Base-by-base conservation (phyloP, 2,888 invertebrate species). In the Anorthoa munda region DNA sequence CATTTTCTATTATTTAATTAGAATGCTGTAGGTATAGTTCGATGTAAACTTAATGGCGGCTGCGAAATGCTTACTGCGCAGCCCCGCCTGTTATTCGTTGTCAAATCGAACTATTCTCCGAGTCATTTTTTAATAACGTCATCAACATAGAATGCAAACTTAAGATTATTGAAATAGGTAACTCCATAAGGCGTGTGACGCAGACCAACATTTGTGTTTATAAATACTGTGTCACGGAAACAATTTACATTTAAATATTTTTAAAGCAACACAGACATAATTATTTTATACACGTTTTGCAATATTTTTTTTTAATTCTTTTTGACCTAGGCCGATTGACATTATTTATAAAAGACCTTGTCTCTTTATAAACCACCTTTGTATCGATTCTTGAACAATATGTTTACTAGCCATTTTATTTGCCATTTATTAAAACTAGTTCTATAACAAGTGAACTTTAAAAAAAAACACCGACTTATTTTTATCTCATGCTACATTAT, bases 1-100 rank as follows among this genome's bases (percentile, higher is more conserved):
- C 13, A 60, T 46, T 61, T 67, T 46, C n/a, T 66, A 64, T 31
- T 65, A 17, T 67, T 60, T 4, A 65, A 67, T 46, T 51, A n/a
- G 23, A 67, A 50, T 26, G 21, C 51, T 65, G 46, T 48, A 21
- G 7, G 2, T 55, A 39, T 39, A 39, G 39, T 9, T 39, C 39
- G 39, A 39, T 7, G 9, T 21, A 11, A 4, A 12, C n/a, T 51
- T 18, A 50, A 50, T 21, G 12, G 2, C 21, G 4, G 12, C 21
- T 53, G 13, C 21, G 53, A 53, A 53, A 4, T 23, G 53, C n/a
- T 51, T 7, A 51, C 51, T 51, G n/a, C 51, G 51, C 51, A 12
- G 51, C 51, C 51, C 12, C 51, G 21, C 13, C 53, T 39, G 39
- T 39, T 9, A 1, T 39, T 55, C 13, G 53, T 21, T 13, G 4